Percentiles rank a stretch among this genome's conserved stretches.
Conservation (phyloP, 1,140 invertebrate species). For the Sinonovacula constricta region DNA sequence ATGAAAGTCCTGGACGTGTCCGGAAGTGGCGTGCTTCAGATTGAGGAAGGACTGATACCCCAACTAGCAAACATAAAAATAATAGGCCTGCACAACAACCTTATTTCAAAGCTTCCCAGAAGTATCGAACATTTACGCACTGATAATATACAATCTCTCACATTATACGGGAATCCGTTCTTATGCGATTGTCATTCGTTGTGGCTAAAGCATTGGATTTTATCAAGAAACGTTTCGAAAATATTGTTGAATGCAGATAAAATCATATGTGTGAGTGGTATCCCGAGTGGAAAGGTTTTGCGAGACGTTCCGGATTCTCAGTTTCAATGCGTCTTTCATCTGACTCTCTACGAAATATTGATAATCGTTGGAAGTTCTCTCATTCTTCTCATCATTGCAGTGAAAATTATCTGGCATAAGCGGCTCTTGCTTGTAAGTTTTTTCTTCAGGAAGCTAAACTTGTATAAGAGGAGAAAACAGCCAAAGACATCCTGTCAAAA, state of each 20-base stretch:
- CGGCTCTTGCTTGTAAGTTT: too few relatives aligned
- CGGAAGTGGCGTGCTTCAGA: too few relatives aligned
- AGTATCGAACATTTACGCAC: neutral
- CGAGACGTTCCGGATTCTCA: constrained; percentile 12
- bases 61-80: too few relatives aligned
- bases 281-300: constrained; percentile 20
- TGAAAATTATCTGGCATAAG: too few relatives aligned
- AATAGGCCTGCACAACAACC: constrained; percentile 11
- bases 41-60: too few relatives aligned
- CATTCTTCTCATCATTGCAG: too few relatives aligned
- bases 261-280: constrained; percentile 42
- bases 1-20: too few relatives aligned
- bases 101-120: neutral
- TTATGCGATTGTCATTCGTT: constrained; percentile 37
- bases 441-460: too few relatives aligned
- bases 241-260: constrained; percentile 32
- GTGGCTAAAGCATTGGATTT: constrained; percentile 42
- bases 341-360: too few relatives aligned
- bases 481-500: too few relatives aligned
- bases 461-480: too few relatives aligned
- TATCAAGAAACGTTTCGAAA: constrained; percentile 3
- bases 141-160: constrained; percentile 17
- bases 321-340: neutral
- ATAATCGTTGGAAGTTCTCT: too few relatives aligned
- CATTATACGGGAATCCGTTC: constrained; percentile 50